Base-by-base conservation (phyloP, 1,140 invertebrate species). In the Papilio xuthus region DNA sequence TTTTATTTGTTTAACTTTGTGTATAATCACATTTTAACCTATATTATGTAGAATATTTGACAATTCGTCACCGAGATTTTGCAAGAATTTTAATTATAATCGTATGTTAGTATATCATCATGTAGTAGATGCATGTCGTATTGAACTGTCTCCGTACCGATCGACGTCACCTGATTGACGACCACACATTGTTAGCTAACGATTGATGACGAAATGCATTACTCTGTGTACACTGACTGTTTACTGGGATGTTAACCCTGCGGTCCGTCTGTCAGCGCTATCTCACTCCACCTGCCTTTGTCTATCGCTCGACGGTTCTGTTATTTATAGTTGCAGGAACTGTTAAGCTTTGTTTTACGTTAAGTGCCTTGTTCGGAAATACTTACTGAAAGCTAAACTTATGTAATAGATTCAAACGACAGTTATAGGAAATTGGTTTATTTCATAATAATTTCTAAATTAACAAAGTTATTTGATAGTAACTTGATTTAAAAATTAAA, bases 141-240 rank as follows among this genome's bases (percentile, higher is more conserved):
- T 89, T 88, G 84, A 88, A 82, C 80, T 88, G 88, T 90, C 85
- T 78, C 76, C 73, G 77, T 80, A 80, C 82, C 84, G 84, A 83
- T 79, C 76, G 79, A 81, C 78, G 18, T n/a, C 86, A 85, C 83
- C 82, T 80, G 83, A 85, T 83, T 80, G 83, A 82, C 82, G 75
- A 80, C 20, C 42, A 71, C 77, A 83, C 82, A 80, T 84, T 81
- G 83, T 84, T 83, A 78, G 80, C 63, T 67, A 60, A 78, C 80
- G 53, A 56, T n/a, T 60, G 56, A 60, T 23, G 53, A 60, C 20
- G 80, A 83, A 82, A 84, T 80, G 63, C 83, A 78, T 79, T 47
- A 60, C 13, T 23, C 47, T 32, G 2, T 28, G 15, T 75, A 28
- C 37, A 32, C 10, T 67, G 72, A 79, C n/a, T 42, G 77, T 70